Conservation (phyloP, 2,113 vertebrate genomes). For the Sylvilagus bachmani region DNA sequence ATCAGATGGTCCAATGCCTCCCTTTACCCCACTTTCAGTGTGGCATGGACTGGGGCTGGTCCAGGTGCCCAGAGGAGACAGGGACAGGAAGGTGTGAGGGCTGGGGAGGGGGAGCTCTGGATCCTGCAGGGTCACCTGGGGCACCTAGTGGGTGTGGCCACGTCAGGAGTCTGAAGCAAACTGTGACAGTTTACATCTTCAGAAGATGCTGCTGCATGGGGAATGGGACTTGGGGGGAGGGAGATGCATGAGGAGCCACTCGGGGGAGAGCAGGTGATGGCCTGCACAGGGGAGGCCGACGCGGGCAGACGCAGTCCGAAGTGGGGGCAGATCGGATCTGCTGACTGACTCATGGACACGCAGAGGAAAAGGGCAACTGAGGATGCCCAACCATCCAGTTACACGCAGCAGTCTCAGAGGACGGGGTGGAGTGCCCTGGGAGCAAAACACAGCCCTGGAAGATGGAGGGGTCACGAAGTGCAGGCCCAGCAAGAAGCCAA, state of each 20-base stretch:
- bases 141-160: neutral
- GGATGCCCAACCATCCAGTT: neutral
- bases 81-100: neutral
- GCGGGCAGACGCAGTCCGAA: no score
- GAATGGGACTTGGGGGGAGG: neutral
- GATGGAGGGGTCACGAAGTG: accelerated
- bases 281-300: no score
- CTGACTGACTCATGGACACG: neutral
- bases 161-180: neutral
- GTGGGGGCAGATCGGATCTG: neutral
- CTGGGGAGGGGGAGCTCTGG: neutral
- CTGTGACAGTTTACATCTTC: accelerated
- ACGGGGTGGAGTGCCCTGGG: neutral
- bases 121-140: neutral
- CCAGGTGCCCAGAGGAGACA: neutral
- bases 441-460: neutral
- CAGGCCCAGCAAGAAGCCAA: neutral
- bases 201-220: neutral
- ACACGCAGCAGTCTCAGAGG: neutral
- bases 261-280: no score
- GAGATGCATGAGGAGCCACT: neutral
- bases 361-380: neutral
- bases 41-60: neutral
- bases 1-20: neutral
- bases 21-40: neutral